phyloP scores from a whole-genome alignment of 2,797 vertebrate species.

The Cynodonichthys magdalenae region DNA sequence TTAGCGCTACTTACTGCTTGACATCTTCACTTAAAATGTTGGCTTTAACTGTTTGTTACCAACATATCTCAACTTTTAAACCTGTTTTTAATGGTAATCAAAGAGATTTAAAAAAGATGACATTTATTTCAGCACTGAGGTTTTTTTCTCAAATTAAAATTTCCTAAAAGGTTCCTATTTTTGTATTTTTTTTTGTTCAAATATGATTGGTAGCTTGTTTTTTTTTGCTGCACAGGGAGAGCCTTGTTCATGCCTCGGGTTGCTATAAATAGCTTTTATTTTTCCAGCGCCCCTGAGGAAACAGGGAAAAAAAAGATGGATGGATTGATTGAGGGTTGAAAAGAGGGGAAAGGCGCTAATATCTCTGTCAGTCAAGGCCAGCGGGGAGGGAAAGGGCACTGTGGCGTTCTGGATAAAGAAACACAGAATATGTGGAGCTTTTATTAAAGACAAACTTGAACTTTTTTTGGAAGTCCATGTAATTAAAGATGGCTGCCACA shows the following conservation, averaged over 20 bases:
- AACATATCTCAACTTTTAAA: too few species aligned
- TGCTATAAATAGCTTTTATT: constrained; percentile 66
- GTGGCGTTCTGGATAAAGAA: neutral
- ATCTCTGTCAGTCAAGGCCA: constrained; percentile 67
- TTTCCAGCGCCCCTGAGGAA: constrained; percentile 43
- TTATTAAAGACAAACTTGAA: neutral
- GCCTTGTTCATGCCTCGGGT: constrained; percentile 25
- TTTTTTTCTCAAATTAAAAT: too few species aligned
- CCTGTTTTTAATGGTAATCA: too few species aligned
- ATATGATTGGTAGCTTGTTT: constrained; percentile 1
- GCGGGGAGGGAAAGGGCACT: neutral
- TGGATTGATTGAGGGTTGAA: constrained; percentile 54
- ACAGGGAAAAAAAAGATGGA: constrained; percentile 39
- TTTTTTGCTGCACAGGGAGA: neutral
- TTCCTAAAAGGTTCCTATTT: too few species aligned
- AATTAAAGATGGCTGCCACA: too few species aligned
- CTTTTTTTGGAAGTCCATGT: too few species aligned
- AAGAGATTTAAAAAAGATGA: too few species aligned
- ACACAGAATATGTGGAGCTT: constrained; percentile 7
- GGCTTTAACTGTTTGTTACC: too few species aligned
- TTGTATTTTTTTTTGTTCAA: neutral
- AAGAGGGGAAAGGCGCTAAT: constrained; percentile 56
- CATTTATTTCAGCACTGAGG: too few species aligned
- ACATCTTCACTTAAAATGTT: too few species aligned
- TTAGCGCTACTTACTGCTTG: too few species aligned